Percentiles rank a stretch among this genome's conserved stretches.
phyloP scores from a whole-genome alignment of 1,140 invertebrate genomes.

The Adoxophyes honmai region DNA sequence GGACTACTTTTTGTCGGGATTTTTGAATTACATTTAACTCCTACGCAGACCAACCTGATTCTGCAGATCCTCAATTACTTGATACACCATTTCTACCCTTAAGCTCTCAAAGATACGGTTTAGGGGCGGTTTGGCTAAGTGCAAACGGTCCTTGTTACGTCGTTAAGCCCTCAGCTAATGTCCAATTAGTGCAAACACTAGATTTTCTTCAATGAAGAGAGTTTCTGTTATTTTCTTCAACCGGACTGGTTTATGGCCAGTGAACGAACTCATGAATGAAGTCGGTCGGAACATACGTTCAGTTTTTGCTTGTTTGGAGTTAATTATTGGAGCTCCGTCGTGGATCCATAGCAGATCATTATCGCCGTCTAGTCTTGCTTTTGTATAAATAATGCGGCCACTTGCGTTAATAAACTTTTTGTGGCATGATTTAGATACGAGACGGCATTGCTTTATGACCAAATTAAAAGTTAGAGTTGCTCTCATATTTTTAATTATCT shows the following conservation, averaged over 20 bases:
- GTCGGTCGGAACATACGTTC: constrained; percentile 22
- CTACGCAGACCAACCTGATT: neutral
- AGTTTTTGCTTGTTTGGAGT: constrained; percentile 1
- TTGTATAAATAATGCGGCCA: too few relatives aligned
- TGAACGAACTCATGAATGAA: constrained; percentile 33
- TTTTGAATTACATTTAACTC: constrained; percentile 27
- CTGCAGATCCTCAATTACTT: neutral
- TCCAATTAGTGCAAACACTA: constrained; percentile 40
- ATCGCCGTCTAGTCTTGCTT: too few relatives aligned
- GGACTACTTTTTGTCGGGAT: constrained; percentile 27
- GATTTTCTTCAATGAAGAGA: constrained; percentile 37
- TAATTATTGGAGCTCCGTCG: too few relatives aligned
- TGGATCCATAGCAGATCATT: too few relatives aligned
- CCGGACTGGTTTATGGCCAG: constrained; percentile 23
- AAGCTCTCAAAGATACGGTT: neutral
- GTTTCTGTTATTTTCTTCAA: constrained; percentile 26
- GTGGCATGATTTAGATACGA: too few relatives aligned
- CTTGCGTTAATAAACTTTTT: too few relatives aligned
- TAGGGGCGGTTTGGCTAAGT: neutral
- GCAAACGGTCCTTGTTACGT: constrained; percentile 3
- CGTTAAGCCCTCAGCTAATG: constrained; percentile 27
- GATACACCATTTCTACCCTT: neutral
- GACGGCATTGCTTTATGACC: too few relatives aligned
- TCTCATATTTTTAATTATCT: too few relatives aligned
- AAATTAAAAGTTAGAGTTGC: too few relatives aligned